Evolutionary conservation across 2,888 invertebrate genomes (phyloP).

Genomic region (Palloptera scutellata): DNA sequence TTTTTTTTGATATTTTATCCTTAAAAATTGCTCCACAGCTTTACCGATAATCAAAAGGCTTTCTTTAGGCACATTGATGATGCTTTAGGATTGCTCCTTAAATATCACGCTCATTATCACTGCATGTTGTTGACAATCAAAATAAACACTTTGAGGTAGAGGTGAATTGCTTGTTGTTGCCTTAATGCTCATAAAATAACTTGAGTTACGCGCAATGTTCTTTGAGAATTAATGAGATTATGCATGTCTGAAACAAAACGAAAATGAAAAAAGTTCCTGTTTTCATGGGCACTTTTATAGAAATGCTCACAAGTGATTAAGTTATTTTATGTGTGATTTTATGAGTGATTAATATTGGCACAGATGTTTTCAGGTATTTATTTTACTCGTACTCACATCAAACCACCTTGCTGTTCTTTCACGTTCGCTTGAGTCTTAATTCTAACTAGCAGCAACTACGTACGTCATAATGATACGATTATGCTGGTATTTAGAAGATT

Average conservation of each 20-base stretch:
- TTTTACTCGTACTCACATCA: background rate
- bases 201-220: constrained; percentile 23
- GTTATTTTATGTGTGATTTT: constrained; percentile 17
- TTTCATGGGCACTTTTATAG: too few relatives aligned
- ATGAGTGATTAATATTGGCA: too few relatives aligned
- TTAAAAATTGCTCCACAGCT: too few relatives aligned
- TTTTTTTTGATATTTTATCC: too few relatives aligned
- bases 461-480: background rate
- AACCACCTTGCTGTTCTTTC: background rate
- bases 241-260: background rate
- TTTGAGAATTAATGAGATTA: constrained; percentile 17
- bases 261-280: background rate
- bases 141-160: constrained; percentile 53
- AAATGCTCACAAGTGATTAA: constrained; percentile 5
- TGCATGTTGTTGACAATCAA: constrained; percentile 47
- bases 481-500: constrained; percentile 21
- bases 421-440: background rate
- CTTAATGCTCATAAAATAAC: constrained; percentile 30
- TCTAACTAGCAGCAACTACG: background rate
- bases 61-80: too few relatives aligned
- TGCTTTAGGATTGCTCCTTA: too few relatives aligned
- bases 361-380: background rate
- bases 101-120: constrained; percentile 26
- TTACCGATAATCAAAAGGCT: too few relatives aligned
- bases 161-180: constrained; percentile 44